These are phyloP conservation scores for Nebria brevicollis DNA, from an alignment of 2,888 invertebrate species.

Conservation along the genomic window DNA sequence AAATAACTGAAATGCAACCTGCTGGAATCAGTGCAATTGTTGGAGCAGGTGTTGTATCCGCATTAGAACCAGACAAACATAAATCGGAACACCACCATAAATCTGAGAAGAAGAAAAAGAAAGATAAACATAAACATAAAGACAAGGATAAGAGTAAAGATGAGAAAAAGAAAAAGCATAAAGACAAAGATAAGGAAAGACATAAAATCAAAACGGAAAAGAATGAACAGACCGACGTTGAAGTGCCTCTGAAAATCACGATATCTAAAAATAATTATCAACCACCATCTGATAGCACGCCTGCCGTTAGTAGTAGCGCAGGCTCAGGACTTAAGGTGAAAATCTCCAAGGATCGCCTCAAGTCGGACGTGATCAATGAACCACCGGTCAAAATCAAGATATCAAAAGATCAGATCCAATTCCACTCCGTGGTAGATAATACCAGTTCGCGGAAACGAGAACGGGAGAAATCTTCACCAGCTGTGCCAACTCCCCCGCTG, in stretches of 20 bases:
- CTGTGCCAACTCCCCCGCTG: slow-evolving; percentile 57
- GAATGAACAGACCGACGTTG: slow-evolving; percentile 55
- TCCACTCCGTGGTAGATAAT: slow-evolving; percentile 49
- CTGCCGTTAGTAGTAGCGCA: slow-evolving; percentile 54
- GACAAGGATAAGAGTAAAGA: slow-evolving; percentile 72
- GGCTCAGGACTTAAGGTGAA: slow-evolving; percentile 78
- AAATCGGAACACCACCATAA: slow-evolving; percentile 57
- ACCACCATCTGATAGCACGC: slow-evolving; percentile 50
- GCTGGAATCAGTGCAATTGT: slow-evolving; percentile 48
- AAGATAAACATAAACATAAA: slow-evolving; percentile 82
- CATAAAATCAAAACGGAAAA: slow-evolving; percentile 60
- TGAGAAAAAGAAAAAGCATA: slow-evolving; percentile 79
- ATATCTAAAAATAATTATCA: slow-evolving; percentile 69
- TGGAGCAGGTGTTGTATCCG: slow-evolving; percentile 51
- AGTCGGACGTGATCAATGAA: slow-evolving; percentile 62
- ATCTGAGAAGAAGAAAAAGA: slow-evolving; percentile 73
- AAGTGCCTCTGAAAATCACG: slow-evolving; percentile 64
- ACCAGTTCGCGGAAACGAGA: slow-evolving; percentile 57
- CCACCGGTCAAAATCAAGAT: slow-evolving; percentile 78
- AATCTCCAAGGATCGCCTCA: slow-evolving; percentile 80
- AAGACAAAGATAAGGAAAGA: slow-evolving; percentile 79
- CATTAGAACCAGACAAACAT: slow-evolving; percentile 58
- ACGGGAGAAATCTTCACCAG: slow-evolving; percentile 60
- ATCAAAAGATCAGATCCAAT: slow-evolving; percentile 77
- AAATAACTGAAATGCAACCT: slow-evolving; percentile 48